Evolutionary conservation across 2,113 vertebrate species (phyloP).

Genomic region (Rhipidura dahli): DNA sequence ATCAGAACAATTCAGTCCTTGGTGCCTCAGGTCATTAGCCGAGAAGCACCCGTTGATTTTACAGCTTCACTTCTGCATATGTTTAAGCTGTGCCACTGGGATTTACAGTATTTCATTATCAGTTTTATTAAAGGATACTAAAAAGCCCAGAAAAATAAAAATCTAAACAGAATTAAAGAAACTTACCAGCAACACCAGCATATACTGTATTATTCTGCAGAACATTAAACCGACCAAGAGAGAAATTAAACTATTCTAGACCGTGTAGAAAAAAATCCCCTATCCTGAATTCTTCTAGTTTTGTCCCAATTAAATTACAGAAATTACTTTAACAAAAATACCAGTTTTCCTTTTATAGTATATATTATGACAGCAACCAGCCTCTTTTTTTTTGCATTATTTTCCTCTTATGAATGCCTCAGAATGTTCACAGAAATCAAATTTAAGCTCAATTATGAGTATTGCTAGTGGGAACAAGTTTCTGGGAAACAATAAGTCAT

Average conservation of each 20-base stretch:
- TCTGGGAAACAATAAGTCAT: neutral
- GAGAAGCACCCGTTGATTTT: neutral
- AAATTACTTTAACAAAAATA: neutral
- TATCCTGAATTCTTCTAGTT: neutral
- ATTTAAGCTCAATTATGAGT: neutral
- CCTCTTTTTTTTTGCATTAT: neutral
- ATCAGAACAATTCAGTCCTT: neutral
- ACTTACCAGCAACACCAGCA: neutral
- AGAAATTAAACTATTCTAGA: neutral
- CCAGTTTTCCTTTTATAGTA: neutral
- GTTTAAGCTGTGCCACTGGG: neutral
- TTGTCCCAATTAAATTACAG: neutral
- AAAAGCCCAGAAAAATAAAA: neutral
- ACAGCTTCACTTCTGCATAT: neutral
- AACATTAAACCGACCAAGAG: neutral
- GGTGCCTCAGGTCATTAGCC: neutral
- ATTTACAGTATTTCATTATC: neutral
- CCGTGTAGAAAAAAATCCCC: rapidly evolving
- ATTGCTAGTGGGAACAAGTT: neutral
- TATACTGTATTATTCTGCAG: neutral
- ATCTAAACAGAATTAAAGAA: neutral
- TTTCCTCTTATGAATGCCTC: neutral
- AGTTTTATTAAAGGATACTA: neutral
- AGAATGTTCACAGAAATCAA: neutral
- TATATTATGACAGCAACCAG: neutral